Evolutionary conservation across 2,888 invertebrate species (phyloP).

Genomic region (Lamellibrachia columna): DNA sequence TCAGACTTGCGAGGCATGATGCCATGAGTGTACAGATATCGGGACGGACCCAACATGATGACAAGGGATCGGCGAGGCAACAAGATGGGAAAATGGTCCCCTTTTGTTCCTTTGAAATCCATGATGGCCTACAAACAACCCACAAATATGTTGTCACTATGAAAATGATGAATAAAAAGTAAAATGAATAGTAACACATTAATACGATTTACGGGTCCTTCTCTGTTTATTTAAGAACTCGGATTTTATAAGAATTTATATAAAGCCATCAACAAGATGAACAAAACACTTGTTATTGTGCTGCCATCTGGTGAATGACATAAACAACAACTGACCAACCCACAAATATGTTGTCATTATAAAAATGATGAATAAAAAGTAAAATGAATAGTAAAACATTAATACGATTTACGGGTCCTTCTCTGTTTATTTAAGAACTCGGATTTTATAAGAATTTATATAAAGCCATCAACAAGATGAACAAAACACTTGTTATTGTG

Average conservation of each 20-base stretch:
- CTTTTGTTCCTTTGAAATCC: slow-evolving; percentile 82
- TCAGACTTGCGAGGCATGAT: slow-evolving; percentile 87
- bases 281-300: background rate
- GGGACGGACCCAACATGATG: slow-evolving; percentile 80
- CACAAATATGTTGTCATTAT: background rate
- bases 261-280: background rate
- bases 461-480: background rate
- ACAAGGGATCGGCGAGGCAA: slow-evolving; percentile 79
- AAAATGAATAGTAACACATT: no score
- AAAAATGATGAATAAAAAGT: background rate
- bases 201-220: background rate
- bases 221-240: background rate
- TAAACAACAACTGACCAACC: slow-evolving; percentile 61
- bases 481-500: background rate
- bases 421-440: background rate
- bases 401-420: background rate
- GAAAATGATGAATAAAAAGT: background rate
- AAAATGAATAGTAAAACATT: no score
- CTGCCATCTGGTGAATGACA: background rate
- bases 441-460: background rate
- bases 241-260: background rate
- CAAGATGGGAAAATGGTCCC: slow-evolving; percentile 71
- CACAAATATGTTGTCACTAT: background rate
- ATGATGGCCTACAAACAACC: slow-evolving; percentile 71
- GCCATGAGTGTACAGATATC: slow-evolving; percentile 69